These are phyloP conservation scores for Nematostella vectensis DNA, from an alignment of 92 coral and sea anemone species.

Conservation along the genomic window DNA sequence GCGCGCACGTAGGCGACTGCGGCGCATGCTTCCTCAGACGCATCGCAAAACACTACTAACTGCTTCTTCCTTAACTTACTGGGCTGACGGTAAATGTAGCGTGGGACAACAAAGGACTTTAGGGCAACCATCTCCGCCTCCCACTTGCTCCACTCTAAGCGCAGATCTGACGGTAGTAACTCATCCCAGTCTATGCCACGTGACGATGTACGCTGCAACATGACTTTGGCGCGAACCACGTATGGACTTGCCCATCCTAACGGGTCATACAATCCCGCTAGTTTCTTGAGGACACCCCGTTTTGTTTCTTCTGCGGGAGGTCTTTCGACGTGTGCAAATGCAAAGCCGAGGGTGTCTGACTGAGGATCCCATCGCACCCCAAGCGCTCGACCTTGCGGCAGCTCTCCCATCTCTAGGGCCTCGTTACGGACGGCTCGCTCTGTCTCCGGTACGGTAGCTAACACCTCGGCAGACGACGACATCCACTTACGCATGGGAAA, in stretches of 20 bases:
- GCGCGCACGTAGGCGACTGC: slow-evolving; percentile 2
- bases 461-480: slow-evolving; percentile 13
- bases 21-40: slow-evolving; percentile 31
- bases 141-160: slow-evolving; percentile 30
- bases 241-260: slow-evolving; percentile 37
- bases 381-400: slow-evolving; percentile 26
- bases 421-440: slow-evolving; percentile 29
- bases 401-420: slow-evolving; percentile 21
- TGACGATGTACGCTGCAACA: slow-evolving; percentile 32
- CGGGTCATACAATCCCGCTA: slow-evolving; percentile 38
- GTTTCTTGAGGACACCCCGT: slow-evolving; percentile 21
- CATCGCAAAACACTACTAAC: slow-evolving; percentile 23
- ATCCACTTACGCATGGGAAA: slow-evolving; percentile 39
- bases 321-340: slow-evolving; percentile 23
- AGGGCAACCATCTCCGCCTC: slow-evolving; percentile 26
- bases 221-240: slow-evolving; percentile 28
- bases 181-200: slow-evolving; percentile 42
- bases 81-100: slow-evolving; percentile 15
- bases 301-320: slow-evolving; percentile 8
- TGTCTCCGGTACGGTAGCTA: slow-evolving; percentile 7
- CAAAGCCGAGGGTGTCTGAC: slow-evolving; percentile 32
- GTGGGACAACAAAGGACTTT: slow-evolving; percentile 22
- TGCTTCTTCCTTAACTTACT: background rate
- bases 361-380: slow-evolving; percentile 37
- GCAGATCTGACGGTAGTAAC: slow-evolving; percentile 27